Base-by-base conservation (phyloP, 53 echinoderm and acorn worm genomes). In the Holothuria leucospilota region DNA sequence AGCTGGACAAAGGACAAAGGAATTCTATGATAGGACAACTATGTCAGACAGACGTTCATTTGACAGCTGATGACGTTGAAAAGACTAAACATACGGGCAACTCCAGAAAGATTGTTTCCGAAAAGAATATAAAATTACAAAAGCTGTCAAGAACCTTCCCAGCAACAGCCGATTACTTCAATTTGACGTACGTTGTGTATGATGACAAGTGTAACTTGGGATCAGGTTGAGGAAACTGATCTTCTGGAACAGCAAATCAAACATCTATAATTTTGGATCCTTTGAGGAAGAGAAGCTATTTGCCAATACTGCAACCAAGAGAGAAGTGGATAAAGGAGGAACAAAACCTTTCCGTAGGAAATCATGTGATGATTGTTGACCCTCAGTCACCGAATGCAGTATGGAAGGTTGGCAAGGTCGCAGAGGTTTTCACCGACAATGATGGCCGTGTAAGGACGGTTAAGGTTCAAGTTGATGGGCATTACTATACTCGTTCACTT, bases 241-340 rank as follows among this genome's bases (percentile, higher is more conserved):
- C 40, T 7, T 7, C 40, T 40, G 40, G 40, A 79, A 20, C 12
- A 78, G 21, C n/a, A 53, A 21, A 46, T 58, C 5, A 20, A 39
- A n/a, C 29, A 53, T 29, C 29, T n/a, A 51, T 58, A 24, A 79
- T 27, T 29, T 8, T 51, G 58, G 51, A 29, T 53, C 51, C 52
- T 66, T 2, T 2, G 67, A 28, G 67, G 67, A 1, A 66, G 67
- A 20, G 67, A 66, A 66, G 67, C 67, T 18, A 66, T 66, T 66
- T 11, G 67, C 38, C 38, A 70, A 70, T 13, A 6, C 71, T 70
- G 29, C 26, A 70, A 29, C 10, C 28, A 2, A 72, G 72, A 41
- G 39, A 73, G 46, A 73, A 73, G 46, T 20, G 73, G 73, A 40
- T 18, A 21, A 73, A 38, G 73, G 73, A 73, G 13, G 67, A 66